These are phyloP conservation scores for Steinernema feltiae DNA, from an alignment of 1,140 invertebrate genomes.

Conservation along the genomic window DNA sequence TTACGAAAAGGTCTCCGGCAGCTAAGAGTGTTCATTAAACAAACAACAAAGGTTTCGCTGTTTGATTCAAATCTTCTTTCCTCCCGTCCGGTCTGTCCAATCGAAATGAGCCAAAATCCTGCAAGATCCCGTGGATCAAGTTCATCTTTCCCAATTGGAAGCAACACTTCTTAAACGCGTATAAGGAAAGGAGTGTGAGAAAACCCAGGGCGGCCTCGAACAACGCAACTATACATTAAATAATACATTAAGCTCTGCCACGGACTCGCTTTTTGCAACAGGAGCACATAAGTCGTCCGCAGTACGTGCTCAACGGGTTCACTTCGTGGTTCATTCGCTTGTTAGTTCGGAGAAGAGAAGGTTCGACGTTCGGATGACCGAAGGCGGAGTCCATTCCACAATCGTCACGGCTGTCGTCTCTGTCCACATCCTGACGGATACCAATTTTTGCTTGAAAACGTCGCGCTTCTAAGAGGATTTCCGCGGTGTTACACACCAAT, in stretches of 20 bases:
- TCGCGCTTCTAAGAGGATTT: background rate
- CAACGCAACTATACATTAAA: constrained; percentile 15
- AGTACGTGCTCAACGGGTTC: background rate
- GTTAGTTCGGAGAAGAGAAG: background rate
- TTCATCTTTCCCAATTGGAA: background rate
- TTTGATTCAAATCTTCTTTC: background rate
- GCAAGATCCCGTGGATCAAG: background rate
- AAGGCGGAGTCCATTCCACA: background rate
- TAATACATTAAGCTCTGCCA: constrained; percentile 13
- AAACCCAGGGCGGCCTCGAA: background rate
- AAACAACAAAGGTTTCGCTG: constrained; percentile 10
- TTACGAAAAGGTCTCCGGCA: background rate
- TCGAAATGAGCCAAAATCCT: background rate
- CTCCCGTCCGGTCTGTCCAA: background rate
- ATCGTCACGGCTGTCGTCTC: background rate
- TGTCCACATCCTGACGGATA: background rate
- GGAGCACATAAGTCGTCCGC: constrained; percentile 1
- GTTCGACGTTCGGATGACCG: background rate
- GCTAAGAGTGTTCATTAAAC: background rate
- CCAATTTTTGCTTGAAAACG: background rate
- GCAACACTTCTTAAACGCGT: background rate
- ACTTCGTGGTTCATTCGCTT: background rate
- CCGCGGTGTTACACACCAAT: background rate
- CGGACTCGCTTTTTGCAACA: constrained; percentile 8
- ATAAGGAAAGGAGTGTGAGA: constrained; percentile 7